A percentile compares a stretch with the other conserved stretches of the same genome.
Conservation (phyloP, 2,113 vertebrate species). For the Xiphophorus hellerii region DNA sequence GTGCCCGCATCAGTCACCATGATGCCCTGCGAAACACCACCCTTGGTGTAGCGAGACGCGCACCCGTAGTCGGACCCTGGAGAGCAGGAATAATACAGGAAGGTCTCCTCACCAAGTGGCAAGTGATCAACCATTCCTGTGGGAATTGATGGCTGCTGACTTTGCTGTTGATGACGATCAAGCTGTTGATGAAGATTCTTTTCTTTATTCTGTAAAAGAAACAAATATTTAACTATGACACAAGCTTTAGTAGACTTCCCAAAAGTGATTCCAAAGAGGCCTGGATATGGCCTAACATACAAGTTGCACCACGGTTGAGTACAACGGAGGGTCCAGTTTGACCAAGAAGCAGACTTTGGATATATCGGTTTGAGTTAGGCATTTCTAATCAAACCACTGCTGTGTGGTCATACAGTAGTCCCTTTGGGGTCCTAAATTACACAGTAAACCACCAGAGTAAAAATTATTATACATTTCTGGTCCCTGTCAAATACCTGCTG, state of each 20-base stretch:
- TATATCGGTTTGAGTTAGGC: neutral
- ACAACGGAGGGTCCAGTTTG: neutral
- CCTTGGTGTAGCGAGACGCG: conserved; percentile 29
- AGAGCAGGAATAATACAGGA: conserved; percentile 81
- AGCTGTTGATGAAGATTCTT: conserved; percentile 25
- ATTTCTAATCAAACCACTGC: conserved; percentile 1
- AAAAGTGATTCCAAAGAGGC: neutral
- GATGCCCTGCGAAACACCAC: conserved; percentile 59
- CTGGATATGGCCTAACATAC: neutral
- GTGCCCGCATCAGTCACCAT: conserved; percentile 86
- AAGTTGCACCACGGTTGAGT: neutral
- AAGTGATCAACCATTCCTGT: conserved; percentile 98
- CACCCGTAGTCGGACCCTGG: conserved; percentile 74
- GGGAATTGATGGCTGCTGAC: conserved; percentile 42
- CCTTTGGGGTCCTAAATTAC: conserved; percentile 1
- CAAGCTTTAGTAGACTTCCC: neutral
- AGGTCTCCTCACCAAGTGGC: conserved; percentile 88
- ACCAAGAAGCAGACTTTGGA: neutral
- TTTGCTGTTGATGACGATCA: conserved; percentile 47
- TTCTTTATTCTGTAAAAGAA: conserved; percentile 48
- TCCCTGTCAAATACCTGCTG: conserved; percentile 34
- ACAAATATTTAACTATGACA: conserved; percentile 2
- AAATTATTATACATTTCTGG: neutral
- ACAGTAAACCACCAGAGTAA: conserved; percentile 19
- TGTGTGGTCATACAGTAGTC: neutral